Evolutionary conservation across 2,113 vertebrate species (phyloP).

Genomic region (Oostethus manadensis): DNA sequence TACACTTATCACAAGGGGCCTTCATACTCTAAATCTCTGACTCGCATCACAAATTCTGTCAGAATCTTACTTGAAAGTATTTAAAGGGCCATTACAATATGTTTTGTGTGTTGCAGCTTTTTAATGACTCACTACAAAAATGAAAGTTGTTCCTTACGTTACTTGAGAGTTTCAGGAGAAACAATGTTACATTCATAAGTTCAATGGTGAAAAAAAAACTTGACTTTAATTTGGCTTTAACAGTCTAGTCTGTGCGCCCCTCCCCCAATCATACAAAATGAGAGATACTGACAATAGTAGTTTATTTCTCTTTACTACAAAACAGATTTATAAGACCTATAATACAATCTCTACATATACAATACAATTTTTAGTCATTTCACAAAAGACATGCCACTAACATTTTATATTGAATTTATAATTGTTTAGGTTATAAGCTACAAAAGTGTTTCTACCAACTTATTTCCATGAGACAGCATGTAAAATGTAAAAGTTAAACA

Average conservation of each 20-base stretch:
- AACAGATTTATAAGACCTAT: constrained; percentile 70
- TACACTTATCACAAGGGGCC: constrained; percentile 16
- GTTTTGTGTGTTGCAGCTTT: constrained; percentile 49
- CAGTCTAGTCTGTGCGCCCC: too few species aligned
- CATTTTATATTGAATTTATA: too few species aligned
- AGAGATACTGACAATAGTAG: constrained; percentile 36
- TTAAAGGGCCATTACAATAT: constrained; percentile 20
- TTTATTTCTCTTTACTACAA: constrained; percentile 80
- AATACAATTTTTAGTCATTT: constrained; percentile 60
- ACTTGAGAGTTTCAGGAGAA: constrained; percentile 26
- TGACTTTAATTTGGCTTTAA: too few species aligned
- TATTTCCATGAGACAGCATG: too few species aligned
- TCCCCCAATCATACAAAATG: constrained; percentile 12
- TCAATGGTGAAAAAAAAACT: not conserved
- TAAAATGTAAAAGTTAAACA: too few species aligned
- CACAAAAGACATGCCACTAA: not conserved
- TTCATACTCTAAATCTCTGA: constrained; percentile 34
- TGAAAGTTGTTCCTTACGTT: constrained; percentile 24
- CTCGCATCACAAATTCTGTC: constrained; percentile 29
- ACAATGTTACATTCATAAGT: constrained; percentile 31
- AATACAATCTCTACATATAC: constrained; percentile 73
- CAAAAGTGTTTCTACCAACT: too few species aligned
- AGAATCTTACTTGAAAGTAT: constrained; percentile 28
- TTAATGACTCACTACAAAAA: constrained; percentile 23
- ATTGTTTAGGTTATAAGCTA: too few species aligned